A percentile compares a stretch with the other conserved stretches of the same genome.
Evolutionary conservation across 2,888 invertebrate genomes (phyloP).

Genomic region (Isoperla grammatica): DNA sequence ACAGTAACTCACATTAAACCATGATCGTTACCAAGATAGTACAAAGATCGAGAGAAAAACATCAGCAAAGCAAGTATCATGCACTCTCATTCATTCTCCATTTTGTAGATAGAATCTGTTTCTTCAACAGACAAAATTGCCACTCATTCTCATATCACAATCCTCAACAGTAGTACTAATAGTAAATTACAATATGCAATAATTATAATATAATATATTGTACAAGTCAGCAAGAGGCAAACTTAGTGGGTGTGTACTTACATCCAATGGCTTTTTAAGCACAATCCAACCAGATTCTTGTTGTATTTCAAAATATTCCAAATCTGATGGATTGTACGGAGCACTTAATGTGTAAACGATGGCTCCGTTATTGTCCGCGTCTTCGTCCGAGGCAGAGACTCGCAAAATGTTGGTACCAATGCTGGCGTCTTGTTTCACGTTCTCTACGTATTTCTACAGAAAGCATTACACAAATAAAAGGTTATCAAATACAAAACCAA

Average conservation of each 20-base stretch:
- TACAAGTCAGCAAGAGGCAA: neutral
- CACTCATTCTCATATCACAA: no score
- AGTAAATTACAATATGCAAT: neutral
- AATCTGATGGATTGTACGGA: slow-evolving; percentile 79
- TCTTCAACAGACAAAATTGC: no score
- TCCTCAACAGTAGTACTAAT: no score
- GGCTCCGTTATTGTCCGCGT: slow-evolving; percentile 94
- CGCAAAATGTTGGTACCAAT: slow-evolving; percentile 90
- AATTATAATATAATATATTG: neutral
- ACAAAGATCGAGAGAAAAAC: slow-evolving; percentile 20
- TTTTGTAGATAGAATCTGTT: no score
- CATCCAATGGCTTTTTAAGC: slow-evolving; percentile 90
- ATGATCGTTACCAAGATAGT: slow-evolving; percentile 4
- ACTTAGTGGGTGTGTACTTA: slow-evolving; percentile 61
- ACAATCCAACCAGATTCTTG: slow-evolving; percentile 97
- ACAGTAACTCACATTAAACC: neutral
- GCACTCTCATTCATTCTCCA: neutral
- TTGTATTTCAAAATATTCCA: slow-evolving; percentile 95
- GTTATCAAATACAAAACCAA: no score
- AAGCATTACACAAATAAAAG: slow-evolving; percentile 33
- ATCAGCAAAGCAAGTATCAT: slow-evolving; percentile 22
- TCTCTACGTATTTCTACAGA: slow-evolving; percentile 91
- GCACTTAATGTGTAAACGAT: slow-evolving; percentile 89
- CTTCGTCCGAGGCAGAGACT: slow-evolving; percentile 94
- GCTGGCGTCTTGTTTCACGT: slow-evolving; percentile 94